Conservation (phyloP, 2,888 invertebrate species). For the Cantharis rufa region DNA sequence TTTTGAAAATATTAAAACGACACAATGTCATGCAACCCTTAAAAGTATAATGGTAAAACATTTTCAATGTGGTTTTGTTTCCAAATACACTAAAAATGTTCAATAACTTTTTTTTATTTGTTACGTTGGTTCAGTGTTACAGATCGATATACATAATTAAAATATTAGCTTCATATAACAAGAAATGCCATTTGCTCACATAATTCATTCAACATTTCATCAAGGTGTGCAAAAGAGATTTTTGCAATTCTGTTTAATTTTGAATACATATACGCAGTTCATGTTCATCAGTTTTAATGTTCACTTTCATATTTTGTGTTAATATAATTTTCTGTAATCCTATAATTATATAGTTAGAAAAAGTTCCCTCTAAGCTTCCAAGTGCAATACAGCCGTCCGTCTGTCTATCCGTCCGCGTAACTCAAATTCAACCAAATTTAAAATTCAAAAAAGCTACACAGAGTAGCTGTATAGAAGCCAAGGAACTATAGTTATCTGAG, state of each 20-base stretch:
- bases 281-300: too few species aligned
- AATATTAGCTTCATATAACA: background rate
- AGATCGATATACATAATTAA: background rate
- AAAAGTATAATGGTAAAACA: conserved; percentile 2
- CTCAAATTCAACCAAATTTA: too few species aligned
- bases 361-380: too few species aligned
- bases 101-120: background rate
- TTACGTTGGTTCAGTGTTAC: background rate
- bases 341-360: too few species aligned
- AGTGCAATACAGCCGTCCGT: too few species aligned
- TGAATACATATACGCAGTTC: too few species aligned
- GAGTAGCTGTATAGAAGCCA: too few species aligned
- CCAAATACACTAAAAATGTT: background rate
- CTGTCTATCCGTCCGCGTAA: too few species aligned
- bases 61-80: background rate
- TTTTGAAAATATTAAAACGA: conserved; percentile 26
- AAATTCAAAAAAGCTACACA: too few species aligned
- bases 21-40: conserved; percentile 5
- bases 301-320: too few species aligned
- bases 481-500: too few species aligned
- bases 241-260: background rate
- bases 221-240: background rate
- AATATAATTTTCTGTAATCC: too few species aligned
- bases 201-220: background rate
- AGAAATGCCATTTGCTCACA: background rate